phyloP scores from a whole-genome alignment of 1,140 invertebrate species.

The Drosophila pseudoananassae region DNA sequence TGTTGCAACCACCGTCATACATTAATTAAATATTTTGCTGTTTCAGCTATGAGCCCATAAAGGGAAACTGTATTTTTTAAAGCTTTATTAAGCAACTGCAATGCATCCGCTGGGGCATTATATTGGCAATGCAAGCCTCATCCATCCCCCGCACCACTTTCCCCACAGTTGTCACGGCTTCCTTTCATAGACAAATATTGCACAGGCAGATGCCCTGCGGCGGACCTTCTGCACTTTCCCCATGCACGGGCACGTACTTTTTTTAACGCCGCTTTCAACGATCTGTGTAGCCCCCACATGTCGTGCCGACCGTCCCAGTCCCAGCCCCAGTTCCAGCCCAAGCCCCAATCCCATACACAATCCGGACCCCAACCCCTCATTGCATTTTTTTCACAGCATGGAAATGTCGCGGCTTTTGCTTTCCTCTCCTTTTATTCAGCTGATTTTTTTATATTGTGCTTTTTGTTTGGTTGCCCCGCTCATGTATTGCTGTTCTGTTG shows the following conservation, averaged over 20 bases:
- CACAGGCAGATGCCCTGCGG: conserved; percentile 63
- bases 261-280: conserved; percentile 53
- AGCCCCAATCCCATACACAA: background rate
- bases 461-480: conserved; percentile 17
- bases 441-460: conserved; percentile 43
- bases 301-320: conserved; percentile 1
- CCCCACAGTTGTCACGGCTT: conserved; percentile 65
- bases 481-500: conserved; percentile 12
- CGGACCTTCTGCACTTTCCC: conserved; percentile 56
- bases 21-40: conserved; percentile 49
- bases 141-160: background rate
- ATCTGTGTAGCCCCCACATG: conserved; percentile 17
- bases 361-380: background rate
- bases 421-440: conserved; percentile 52
- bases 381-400: conserved; percentile 65
- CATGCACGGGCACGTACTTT: conserved; percentile 42
- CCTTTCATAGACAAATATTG: conserved; percentile 77
- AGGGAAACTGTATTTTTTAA: conserved; percentile 23
- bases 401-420: conserved; percentile 70
- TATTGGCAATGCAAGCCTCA: conserved; percentile 41
- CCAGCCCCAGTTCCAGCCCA: background rate
- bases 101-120: conserved; percentile 49
- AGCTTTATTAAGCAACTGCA: conserved; percentile 61
- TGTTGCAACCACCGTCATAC: conserved; percentile 6
- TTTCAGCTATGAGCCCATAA: conserved; percentile 1